Evolutionary conservation across 2,888 invertebrate species (phyloP), one percentile per base, ranked within the genome.

Genomic region (Erebia epiphron): DNA sequence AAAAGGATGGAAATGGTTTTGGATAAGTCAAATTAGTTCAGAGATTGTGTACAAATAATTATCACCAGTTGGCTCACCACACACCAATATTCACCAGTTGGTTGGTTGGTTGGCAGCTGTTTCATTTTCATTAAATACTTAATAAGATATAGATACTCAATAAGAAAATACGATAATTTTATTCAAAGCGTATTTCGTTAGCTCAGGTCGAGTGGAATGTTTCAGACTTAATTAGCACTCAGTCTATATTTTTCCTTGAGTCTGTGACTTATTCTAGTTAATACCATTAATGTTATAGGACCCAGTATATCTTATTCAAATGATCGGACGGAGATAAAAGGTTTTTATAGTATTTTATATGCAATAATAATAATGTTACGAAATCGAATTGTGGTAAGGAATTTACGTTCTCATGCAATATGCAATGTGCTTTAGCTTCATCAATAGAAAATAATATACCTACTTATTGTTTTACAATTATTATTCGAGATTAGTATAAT

Each of bases 361-460:
- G 77, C 77, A 77, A 76, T 76, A 73, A 76, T 75, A 74, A 52
- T 72, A 65, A 66, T 71, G 50, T 71, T 74, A 75, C 18, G 46
- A 70, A 74, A 70, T 77, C 67, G 74, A 74, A 71, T 77, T 71
- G 70, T 68, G 62, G 62, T 62, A 70, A 73, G 70, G 73, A 67
- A 67, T 68, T 73, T 76, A 54, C 63, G 73, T 73, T 76, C 72
- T 75, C 73, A 75, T 79, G 79, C 70, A 63, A 70, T 80, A 80
- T 79, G 82, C 82, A 79, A 82, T 73, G 76, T 83, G 88, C 89
- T 87, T 87, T 80, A 83, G 82, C 84, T 86, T 84, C 78, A 79
- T 85, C 82, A 77, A 78, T 84, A 86, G 84, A 79, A 76, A 80
- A 75, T 79, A 75, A 35, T 26, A 26, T 26, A 35, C 35, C 7